Evolutionary conservation across 2,113 vertebrate genomes (phyloP).

Genomic region (Rhinichthys klamathensis): DNA sequence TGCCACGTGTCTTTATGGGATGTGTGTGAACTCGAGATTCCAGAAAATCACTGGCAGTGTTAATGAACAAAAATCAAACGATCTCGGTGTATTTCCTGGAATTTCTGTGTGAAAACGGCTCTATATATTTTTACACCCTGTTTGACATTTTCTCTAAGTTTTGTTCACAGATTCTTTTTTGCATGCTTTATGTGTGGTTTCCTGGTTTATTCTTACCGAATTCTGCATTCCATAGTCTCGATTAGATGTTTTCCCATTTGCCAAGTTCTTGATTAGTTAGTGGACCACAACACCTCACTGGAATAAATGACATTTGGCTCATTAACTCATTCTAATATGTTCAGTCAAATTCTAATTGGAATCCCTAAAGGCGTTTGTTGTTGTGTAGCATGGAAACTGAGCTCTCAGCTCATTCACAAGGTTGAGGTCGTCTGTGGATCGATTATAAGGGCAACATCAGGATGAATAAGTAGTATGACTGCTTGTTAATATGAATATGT

Average conservation of each 20-base stretch:
- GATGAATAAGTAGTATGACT: not conserved
- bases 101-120: too few species aligned
- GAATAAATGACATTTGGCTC: slow-evolving; percentile 12
- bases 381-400: not conserved
- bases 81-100: too few species aligned
- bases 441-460: not conserved
- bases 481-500: not conserved
- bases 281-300: slow-evolving; percentile 8
- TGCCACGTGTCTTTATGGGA: too few species aligned
- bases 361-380: not conserved
- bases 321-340: slow-evolving; percentile 15
- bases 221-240: not conserved
- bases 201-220: not conserved
- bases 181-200: too few species aligned
- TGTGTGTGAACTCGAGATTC: too few species aligned
- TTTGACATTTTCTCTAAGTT: not conserved
- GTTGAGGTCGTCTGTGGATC: not conserved
- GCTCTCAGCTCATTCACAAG: not conserved
- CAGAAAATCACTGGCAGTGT: too few species aligned
- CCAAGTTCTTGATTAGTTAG: not conserved
- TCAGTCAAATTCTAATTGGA: slow-evolving; percentile 9
- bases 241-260: not conserved
- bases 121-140: too few species aligned
- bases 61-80: too few species aligned
- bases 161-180: not conserved